Evolutionary conservation across 1,140 invertebrate species (phyloP).

Genomic region (Pseudomyrmex dendroicus): DNA sequence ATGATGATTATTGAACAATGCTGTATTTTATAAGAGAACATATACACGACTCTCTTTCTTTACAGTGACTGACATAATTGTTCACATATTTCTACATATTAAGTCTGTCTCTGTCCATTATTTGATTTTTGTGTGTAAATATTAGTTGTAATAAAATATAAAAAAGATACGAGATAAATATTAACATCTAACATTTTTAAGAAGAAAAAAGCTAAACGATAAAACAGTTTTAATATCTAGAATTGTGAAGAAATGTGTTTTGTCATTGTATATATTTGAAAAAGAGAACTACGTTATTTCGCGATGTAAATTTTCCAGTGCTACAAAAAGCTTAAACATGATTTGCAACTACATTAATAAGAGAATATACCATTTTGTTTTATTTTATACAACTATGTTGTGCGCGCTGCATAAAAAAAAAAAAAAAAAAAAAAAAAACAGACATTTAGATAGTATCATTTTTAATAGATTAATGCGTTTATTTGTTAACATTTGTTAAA

Average conservation of each 20-base stretch:
- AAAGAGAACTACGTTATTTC: constrained; percentile 24
- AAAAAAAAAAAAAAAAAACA: not conserved
- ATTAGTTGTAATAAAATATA: too few relatives aligned
- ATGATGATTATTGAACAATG: constrained; percentile 33
- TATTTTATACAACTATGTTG: constrained; percentile 20
- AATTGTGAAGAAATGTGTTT: too few relatives aligned
- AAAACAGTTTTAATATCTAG: too few relatives aligned
- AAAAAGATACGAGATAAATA: too few relatives aligned
- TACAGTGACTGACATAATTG: too few relatives aligned
- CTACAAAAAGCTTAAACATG: not conserved
- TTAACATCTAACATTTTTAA: too few relatives aligned
- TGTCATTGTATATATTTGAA: not conserved
- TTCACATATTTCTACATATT: too few relatives aligned
- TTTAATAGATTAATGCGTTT: constrained; percentile 81
- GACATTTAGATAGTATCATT: constrained; percentile 77
- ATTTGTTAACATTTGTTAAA: constrained; percentile 82
- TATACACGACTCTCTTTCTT: not conserved
- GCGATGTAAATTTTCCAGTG: not conserved
- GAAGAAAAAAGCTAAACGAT: too few relatives aligned
- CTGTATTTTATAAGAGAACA: constrained; percentile 1
- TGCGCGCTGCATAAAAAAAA: constrained; percentile 2
- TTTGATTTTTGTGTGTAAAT: too few relatives aligned
- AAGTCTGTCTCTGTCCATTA: too few relatives aligned
- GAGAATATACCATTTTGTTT: constrained; percentile 7
- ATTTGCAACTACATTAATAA: constrained; percentile 47